These are phyloP conservation scores for Hydrotaea cyrtoneurina DNA, from an alignment of 2,888 invertebrate species.

Conservation along the genomic window DNA sequence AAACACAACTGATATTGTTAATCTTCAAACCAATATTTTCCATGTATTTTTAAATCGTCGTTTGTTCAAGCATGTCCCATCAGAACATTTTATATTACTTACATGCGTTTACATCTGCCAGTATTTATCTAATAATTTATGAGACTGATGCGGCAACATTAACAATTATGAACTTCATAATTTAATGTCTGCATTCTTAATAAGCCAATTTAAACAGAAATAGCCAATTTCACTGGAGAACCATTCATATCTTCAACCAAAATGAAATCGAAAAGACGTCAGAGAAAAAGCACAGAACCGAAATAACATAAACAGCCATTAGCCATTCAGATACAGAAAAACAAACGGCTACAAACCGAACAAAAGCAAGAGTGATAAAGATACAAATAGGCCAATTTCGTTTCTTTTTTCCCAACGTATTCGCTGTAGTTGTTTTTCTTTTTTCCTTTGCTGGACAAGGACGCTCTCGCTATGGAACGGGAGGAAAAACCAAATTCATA, in stretches of 20 bases:
- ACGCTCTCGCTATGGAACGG: neutral
- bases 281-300: neutral
- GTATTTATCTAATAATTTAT: constrained; percentile 22
- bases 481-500: neutral
- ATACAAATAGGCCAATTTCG: constrained; percentile 35
- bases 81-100: neutral
- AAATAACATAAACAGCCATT: constrained; percentile 27
- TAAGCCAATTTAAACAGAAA: constrained; percentile 33
- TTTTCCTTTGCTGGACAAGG: neutral
- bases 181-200: constrained; percentile 16
- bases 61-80: too few relatives aligned
- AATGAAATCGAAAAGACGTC: neutral
- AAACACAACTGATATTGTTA: too few relatives aligned
- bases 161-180: constrained; percentile 17
- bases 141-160: neutral
- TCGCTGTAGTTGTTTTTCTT: neutral
- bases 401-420: neutral
- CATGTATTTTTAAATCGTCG: too few relatives aligned
- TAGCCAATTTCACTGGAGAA: neutral
- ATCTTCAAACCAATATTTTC: too few relatives aligned
- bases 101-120: neutral
- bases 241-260: neutral
- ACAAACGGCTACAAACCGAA: constrained; percentile 1
- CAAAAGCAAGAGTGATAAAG: constrained; percentile 31
- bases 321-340: neutral